These are phyloP conservation scores for Pogonophryne albipinna DNA, from an alignment of 2,797 vertebrate genomes.

Conservation along the genomic window DNA sequence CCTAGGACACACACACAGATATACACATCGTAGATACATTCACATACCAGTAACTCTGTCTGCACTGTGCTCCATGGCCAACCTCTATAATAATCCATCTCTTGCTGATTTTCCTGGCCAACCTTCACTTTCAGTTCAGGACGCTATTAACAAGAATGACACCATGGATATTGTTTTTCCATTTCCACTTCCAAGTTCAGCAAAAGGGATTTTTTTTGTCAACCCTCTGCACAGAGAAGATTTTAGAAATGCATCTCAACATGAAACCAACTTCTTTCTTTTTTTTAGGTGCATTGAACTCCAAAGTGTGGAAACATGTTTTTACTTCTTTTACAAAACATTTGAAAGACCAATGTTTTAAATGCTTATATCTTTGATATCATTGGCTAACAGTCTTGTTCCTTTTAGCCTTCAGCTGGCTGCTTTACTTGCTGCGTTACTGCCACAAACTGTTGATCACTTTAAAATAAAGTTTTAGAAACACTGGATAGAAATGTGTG, in stretches of 20 bases:
- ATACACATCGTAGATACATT: slow-evolving; percentile 29
- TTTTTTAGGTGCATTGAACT: background rate
- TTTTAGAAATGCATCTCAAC: background rate
- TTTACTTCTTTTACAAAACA: background rate
- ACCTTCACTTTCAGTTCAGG: slow-evolving; percentile 20
- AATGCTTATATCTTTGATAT: background rate
- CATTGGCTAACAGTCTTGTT: too few relatives aligned
- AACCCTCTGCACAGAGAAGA: slow-evolving; percentile 1
- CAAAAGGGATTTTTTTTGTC: slow-evolving; percentile 35
- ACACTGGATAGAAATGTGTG: too few relatives aligned
- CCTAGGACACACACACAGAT: slow-evolving; percentile 22
- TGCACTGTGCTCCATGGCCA: slow-evolving; percentile 43
- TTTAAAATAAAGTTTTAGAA: too few relatives aligned
- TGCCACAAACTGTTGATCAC: too few relatives aligned
- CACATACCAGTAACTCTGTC: slow-evolving; percentile 66
- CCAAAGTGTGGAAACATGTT: accelerated
- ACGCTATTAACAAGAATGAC: slow-evolving; percentile 28
- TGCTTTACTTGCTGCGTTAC: background rate
- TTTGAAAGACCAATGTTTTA: background rate
- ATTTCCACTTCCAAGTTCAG: background rate
- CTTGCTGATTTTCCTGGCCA: slow-evolving; percentile 15
- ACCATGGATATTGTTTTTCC: slow-evolving; percentile 27
- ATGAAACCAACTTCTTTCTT: background rate
- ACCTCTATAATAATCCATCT: slow-evolving; percentile 32
- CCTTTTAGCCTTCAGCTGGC: too few relatives aligned